These are phyloP conservation scores for Crioceris asparagi DNA, from an alignment of 2,888 invertebrate species.

Conservation along the genomic window DNA sequence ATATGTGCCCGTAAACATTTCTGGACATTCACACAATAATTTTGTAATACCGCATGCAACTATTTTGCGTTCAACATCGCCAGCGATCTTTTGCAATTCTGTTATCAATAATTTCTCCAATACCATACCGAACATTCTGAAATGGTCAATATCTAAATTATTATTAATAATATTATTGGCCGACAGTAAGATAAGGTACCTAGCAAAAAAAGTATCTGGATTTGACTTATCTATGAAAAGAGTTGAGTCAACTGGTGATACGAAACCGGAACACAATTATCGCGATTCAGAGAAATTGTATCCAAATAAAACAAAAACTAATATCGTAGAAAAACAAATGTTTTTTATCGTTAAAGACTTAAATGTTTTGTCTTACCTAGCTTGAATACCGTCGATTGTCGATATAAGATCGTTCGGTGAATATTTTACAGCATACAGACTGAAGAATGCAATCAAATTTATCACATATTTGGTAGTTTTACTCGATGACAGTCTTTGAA, in stretches of 20 bases:
- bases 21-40: slow-evolving; percentile 67
- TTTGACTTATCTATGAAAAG: too few relatives aligned
- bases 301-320: too few relatives aligned
- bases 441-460: slow-evolving; percentile 83
- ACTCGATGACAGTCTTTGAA: slow-evolving; percentile 82
- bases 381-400: slow-evolving; percentile 76
- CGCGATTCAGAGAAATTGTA: too few relatives aligned
- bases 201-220: too few relatives aligned
- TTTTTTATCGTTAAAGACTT: too few relatives aligned
- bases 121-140: slow-evolving; percentile 92
- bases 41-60: slow-evolving; percentile 84
- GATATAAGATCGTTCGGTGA: slow-evolving; percentile 65
- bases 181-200: too few relatives aligned
- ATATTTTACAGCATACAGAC: slow-evolving; percentile 72
- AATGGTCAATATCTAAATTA: slow-evolving; percentile 11
- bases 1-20: slow-evolving; percentile 58
- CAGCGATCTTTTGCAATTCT: slow-evolving; percentile 80
- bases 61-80: slow-evolving; percentile 75
- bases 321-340: too few relatives aligned
- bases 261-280: too few relatives aligned
- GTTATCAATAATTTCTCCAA: slow-evolving; percentile 77
- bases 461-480: slow-evolving; percentile 94
- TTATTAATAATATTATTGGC: too few relatives aligned
- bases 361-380: too few relatives aligned
- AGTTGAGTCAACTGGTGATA: too few relatives aligned